phyloP scores from a whole-genome alignment of 2,113 vertebrate species.

The Lethenteron reissneri region DNA sequence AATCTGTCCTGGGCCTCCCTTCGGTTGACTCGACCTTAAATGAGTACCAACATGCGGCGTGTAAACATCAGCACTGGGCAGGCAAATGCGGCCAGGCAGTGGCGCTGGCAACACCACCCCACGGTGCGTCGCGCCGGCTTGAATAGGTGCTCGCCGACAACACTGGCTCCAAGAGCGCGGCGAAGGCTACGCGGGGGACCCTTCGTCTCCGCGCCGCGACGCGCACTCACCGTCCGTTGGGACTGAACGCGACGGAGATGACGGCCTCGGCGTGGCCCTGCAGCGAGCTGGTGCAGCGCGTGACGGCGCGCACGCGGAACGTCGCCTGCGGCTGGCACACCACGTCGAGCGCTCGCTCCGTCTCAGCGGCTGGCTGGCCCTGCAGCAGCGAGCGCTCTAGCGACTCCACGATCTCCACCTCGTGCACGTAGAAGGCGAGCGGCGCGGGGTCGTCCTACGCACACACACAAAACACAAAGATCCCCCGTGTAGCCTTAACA shows the following conservation, averaged over 20 bases:
- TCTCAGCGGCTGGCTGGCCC: conserved; percentile 42
- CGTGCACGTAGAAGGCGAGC: conserved; percentile 51
- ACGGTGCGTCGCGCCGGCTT: no score
- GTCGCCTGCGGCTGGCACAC: conserved; percentile 83
- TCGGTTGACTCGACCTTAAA: no score
- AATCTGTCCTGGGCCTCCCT: no score
- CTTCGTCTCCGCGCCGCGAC: no score
- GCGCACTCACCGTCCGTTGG: conserved; percentile 64
- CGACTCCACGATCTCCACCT: conserved; percentile 42
- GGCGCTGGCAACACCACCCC: no score
- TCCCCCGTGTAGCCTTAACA: not conserved
- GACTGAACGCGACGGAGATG: conserved; percentile 86
- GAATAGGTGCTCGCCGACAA: no score
- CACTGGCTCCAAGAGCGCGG: no score
- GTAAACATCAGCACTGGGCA: no score
- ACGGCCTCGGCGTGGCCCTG: conserved; percentile 82
- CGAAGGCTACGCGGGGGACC: no score
- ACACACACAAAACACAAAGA: not conserved
- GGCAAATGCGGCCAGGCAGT: no score
- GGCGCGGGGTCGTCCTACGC: conserved; percentile 61
- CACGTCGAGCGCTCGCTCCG: conserved; percentile 64
- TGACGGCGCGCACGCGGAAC: conserved; percentile 70
- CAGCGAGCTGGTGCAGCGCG: conserved; percentile 79
- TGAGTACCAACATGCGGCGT: no score
- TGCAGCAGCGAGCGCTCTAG: conserved; percentile 35